phyloP scores from a whole-genome alignment of 2,797 vertebrate genomes.

The Spinibarbus caldwelli region DNA sequence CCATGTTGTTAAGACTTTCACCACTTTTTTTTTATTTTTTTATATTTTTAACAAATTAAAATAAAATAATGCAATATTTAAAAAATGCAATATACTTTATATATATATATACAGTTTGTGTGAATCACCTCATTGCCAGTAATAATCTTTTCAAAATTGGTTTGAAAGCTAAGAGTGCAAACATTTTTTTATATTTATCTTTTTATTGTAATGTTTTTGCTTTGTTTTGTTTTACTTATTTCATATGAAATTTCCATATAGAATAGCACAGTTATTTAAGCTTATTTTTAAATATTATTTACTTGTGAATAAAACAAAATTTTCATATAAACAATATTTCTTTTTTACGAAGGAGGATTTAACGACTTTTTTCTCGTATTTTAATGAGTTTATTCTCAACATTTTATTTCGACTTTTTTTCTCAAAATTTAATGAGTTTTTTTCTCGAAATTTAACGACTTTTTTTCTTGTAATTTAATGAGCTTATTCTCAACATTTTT shows the following conservation, averaged over 20 bases:
- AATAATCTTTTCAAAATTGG: background rate
- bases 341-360: no score
- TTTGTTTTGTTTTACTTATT: no score
- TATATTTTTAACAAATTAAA: background rate
- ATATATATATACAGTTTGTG: no score
- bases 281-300: background rate
- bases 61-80: background rate
- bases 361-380: no score
- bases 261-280: background rate
- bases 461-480: no score
- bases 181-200: background rate
- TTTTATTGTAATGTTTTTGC: background rate
- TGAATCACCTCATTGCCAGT: background rate
- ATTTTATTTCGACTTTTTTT: no score
- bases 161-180: no score
- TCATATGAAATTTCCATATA: background rate
- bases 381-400: no score
- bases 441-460: no score
- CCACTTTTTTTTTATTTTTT: no score
- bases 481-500: no score
- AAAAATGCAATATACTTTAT: background rate
- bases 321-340: background rate
- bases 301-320: background rate
- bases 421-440: no score
- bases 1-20: background rate